Conservation (phyloP, 2,113 vertebrate species). For the Bothrops jararaca region DNA sequence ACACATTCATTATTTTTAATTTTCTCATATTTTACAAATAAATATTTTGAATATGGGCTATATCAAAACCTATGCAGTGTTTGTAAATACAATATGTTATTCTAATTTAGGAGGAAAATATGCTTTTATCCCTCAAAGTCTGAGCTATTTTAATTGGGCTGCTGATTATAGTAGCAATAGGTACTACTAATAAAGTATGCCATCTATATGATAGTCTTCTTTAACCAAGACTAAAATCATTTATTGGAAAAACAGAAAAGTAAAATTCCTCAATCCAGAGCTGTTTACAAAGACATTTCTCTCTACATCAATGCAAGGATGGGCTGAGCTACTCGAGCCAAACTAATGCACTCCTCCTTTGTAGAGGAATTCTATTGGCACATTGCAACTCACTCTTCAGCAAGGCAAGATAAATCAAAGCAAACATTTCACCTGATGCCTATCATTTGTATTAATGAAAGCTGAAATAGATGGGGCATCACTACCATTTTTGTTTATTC, state of each 20-base stretch:
- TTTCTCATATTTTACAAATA: neutral
- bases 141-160: rapidly evolving
- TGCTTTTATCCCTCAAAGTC: neutral
- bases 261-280: neutral
- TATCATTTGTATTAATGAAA: neutral
- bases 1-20: neutral
- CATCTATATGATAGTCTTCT: neutral
- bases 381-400: neutral
- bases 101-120: rapidly evolving
- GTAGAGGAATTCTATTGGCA: too few relatives aligned
- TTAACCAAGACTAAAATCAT: neutral
- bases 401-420: neutral
- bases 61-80: neutral
- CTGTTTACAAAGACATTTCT: neutral
- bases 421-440: neutral
- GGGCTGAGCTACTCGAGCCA: neutral
- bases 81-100: neutral
- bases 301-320: neutral
- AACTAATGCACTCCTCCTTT: neutral
- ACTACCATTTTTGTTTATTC: neutral
- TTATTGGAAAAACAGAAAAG: neutral
- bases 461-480: neutral
- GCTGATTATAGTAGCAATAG: rapidly evolving
- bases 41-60: neutral
- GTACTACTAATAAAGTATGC: neutral